Percentiles rank a stretch among this genome's conserved stretches.
Conservation (phyloP, 1,140 invertebrate species). For the Hetaerina americana region DNA sequence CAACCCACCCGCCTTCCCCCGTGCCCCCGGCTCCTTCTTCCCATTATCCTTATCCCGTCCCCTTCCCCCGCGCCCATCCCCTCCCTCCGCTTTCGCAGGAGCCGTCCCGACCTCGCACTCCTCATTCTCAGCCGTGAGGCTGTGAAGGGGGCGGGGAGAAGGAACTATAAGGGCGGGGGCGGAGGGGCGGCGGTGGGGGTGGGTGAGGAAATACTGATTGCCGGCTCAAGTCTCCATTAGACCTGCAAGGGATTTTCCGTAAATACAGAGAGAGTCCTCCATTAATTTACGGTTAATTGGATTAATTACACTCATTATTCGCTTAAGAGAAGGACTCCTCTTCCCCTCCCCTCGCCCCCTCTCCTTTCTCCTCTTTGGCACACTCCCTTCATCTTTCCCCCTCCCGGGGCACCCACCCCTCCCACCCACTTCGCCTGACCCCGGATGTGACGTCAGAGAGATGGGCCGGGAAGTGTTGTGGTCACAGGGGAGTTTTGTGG, state of each 20-base stretch:
- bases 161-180: too few relatives aligned
- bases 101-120: background rate
- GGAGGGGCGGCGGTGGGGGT: background rate
- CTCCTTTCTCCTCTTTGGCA: background rate
- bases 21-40: background rate
- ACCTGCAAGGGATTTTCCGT: slow-evolving; percentile 18
- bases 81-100: too few relatives aligned
- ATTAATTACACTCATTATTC: slow-evolving; percentile 35
- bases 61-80: background rate
- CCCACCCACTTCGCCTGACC: too few relatives aligned
- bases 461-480: background rate
- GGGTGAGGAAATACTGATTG: slow-evolving; percentile 27
- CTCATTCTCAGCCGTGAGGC: background rate
- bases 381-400: background rate
- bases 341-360: background rate
- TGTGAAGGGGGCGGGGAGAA: background rate
- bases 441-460: background rate
- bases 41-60: background rate
- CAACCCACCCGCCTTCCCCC: background rate
- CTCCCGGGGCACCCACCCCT: too few relatives aligned
- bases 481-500: background rate
- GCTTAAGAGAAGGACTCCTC: background rate
- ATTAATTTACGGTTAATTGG: slow-evolving; percentile 37
- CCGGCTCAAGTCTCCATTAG: slow-evolving; percentile 32
- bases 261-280: slow-evolving; percentile 29